Evolutionary conservation across 2,797 vertebrate genomes (phyloP), one percentile per base, ranked within the genome.

Genomic region (Macropodus opercularis): DNA sequence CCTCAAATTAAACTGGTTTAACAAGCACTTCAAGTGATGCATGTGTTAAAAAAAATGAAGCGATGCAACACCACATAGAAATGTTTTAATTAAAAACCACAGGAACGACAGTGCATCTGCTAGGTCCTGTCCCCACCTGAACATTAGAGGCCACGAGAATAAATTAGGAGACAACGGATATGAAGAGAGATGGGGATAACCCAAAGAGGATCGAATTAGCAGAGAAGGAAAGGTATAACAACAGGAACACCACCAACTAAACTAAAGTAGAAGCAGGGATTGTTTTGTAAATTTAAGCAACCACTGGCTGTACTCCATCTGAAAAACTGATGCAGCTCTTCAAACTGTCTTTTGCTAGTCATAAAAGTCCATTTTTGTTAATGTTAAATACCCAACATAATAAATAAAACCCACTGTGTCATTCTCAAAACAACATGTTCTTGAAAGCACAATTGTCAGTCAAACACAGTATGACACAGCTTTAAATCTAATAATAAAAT

Each of bases 381-480:
- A 32, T 5, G 1, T 23, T 17, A 22, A 35, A 7, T 29, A 50
- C 2, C 7, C 12, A 54, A 2, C 42, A 19, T 6, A 12, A 47
- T 29, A 18, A 32, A 35, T 17, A 29, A 10, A 24, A 17, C 31
- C 24, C 54, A 29, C 32, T 19, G 39, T 6, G 15, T 39, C 15
- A 60, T 22, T 53, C 7, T 39, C 18, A 19, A 51, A 54, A 17
- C n/a, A n/a, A n/a, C 13, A 14, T 14, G n/a, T 15, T 27, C 43
- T 21, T 69, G 36, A 57, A 61, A 31, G 34, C 15, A 43, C 10
- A 8, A 6, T 35, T 55, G 38, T 18, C 35, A 27, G 4, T 36
- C 26, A 77, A 53, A 48, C 38, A n/a, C n/a, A 35, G 27, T 47
- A 32, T 50, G 56, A 69, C 60, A 75, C 41, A 52, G 42, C 50